Conservation (phyloP, 2,113 vertebrate genomes). For the Scomber colias region DNA sequence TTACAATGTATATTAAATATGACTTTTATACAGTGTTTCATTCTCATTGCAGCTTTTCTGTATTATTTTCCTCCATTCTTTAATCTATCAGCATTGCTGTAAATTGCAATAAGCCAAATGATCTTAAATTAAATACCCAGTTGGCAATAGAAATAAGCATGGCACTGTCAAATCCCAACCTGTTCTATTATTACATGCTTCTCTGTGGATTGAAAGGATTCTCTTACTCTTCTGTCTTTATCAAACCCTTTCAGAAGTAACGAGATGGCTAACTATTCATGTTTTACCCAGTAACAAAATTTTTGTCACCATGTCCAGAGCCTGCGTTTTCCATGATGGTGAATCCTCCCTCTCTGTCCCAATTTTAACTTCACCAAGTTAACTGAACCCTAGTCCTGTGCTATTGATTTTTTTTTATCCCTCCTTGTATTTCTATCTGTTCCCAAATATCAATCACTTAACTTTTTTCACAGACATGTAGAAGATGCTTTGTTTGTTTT, state of each 20-base stretch:
- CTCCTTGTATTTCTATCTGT: no score
- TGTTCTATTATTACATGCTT: conserved; percentile 3
- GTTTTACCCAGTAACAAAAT: no score
- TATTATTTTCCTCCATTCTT: background rate
- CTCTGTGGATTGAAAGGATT: background rate
- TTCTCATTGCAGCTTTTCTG: background rate
- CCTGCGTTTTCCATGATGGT: no score
- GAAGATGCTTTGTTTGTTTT: no score
- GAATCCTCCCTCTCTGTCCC: no score
- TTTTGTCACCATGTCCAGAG: no score
- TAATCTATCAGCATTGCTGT: background rate
- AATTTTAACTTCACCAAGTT: no score
- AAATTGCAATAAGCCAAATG: background rate
- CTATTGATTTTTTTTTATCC: no score
- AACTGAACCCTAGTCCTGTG: no score
- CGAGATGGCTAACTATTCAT: background rate
- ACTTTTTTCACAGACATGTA: no score
- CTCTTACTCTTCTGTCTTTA: background rate
- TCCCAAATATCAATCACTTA: no score
- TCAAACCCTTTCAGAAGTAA: background rate
- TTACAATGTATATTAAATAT: background rate
- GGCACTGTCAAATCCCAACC: background rate
- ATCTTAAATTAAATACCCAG: background rate
- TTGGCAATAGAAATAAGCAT: background rate
- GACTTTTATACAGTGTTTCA: background rate